Percentiles rank a stretch among this genome's conserved stretches.
Evolutionary conservation across 2,113 vertebrate species (phyloP).

Genomic region (Microcebus tavaratra): DNA sequence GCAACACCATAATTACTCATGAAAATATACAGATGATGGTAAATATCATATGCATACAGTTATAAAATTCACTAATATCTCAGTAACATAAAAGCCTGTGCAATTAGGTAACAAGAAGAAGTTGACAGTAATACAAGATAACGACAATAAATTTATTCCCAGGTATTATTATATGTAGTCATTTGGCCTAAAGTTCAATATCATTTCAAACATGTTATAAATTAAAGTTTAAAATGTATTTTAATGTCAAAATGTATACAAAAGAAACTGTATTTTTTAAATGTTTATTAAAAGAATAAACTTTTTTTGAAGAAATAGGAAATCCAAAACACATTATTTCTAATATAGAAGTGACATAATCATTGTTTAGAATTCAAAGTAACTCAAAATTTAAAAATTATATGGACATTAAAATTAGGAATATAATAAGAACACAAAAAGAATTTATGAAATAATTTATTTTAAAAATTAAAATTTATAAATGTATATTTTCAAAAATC

Average conservation of each 20-base stretch:
- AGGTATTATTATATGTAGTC: neutral
- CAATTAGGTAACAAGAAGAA: neutral
- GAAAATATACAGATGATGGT: neutral
- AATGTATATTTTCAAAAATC: neutral
- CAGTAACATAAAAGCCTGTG: conserved; percentile 3
- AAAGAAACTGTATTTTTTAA: neutral
- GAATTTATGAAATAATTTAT: neutral
- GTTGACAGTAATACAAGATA: neutral
- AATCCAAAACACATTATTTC: neutral
- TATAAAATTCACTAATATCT: neutral
- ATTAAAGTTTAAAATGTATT: neutral
- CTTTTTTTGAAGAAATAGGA: neutral
- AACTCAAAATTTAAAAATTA: neutral
- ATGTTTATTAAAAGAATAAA: neutral
- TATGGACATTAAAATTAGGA: neutral
- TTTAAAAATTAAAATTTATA: neutral
- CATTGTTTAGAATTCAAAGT: neutral
- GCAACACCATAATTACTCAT: neutral
- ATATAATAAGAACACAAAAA: neutral
- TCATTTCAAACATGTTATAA: neutral
- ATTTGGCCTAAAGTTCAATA: neutral
- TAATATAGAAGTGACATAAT: neutral
- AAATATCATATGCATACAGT: neutral
- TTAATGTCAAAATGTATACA: neutral
- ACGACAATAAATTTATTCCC: conserved; percentile 4